Conservation (phyloP, 2,113 vertebrate genomes). For the Morone saxatilis region DNA sequence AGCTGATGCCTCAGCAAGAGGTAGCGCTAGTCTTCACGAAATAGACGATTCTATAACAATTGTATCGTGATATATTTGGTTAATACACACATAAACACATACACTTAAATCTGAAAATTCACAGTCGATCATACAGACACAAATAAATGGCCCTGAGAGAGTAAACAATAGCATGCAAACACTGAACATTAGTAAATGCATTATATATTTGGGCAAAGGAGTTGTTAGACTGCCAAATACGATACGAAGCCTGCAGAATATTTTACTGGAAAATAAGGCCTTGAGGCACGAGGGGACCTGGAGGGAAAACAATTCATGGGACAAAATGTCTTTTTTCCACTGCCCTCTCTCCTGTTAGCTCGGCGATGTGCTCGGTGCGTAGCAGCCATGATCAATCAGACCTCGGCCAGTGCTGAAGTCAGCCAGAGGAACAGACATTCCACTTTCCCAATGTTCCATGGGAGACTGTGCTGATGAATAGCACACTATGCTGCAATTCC, state of each 20-base stretch:
- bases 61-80: not conserved
- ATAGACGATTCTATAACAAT: constrained; percentile 43
- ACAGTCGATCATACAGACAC: not conserved
- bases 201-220: not conserved
- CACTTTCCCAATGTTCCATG: constrained; percentile 86
- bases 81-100: not conserved
- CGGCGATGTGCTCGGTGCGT: constrained; percentile 25
- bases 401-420: constrained; percentile 77
- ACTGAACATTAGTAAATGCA: not conserved
- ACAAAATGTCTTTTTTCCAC: constrained; percentile 17
- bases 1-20: constrained; percentile 77
- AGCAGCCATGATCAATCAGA: constrained; percentile 81
- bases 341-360: constrained; percentile 39
- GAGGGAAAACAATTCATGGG: constrained; percentile 19
- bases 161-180: not conserved
- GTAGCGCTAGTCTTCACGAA: constrained; percentile 61
- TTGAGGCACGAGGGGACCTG: not conserved
- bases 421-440: constrained; percentile 85
- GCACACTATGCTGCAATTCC: constrained; percentile 74
- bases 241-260: not conserved
- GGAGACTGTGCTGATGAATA: constrained; percentile 79
- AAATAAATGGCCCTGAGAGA: not conserved
- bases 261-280: constrained; percentile 9
- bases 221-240: not conserved
- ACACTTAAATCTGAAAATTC: not conserved